Evolutionary conservation across 2,797 vertebrate species (phyloP).

Genomic region (Pelobates cultripes): DNA sequence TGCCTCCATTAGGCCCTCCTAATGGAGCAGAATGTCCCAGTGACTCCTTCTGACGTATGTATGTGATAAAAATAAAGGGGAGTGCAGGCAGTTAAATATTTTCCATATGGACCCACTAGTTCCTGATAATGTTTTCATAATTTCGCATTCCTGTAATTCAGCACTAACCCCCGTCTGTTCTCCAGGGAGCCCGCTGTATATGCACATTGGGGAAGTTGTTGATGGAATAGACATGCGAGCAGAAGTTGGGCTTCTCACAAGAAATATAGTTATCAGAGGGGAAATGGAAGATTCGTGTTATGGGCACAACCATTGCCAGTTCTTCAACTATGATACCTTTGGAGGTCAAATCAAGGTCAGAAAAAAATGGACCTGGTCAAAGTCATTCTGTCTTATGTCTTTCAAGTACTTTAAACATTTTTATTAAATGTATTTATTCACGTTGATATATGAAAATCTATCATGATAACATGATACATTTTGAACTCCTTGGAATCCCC

Average conservation of each 20-base stretch:
- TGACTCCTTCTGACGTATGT: background rate
- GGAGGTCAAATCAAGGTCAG: conserved; percentile 67
- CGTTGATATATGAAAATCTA: too few species aligned
- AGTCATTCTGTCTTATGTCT: background rate
- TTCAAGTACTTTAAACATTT: background rate
- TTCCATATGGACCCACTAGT: background rate
- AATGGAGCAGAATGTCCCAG: too few species aligned
- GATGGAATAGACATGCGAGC: conserved; percentile 62
- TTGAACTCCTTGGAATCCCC: background rate
- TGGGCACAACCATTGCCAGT: conserved; percentile 58
- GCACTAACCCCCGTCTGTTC: conserved; percentile 41
- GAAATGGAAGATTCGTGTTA: conserved; percentile 64
- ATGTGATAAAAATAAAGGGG: background rate
- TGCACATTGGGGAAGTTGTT: conserved; percentile 60
- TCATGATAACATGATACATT: too few species aligned
- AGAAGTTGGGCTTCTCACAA: conserved; percentile 60
- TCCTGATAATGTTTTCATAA: background rate
- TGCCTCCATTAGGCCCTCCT: too few species aligned
- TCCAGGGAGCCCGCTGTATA: conserved; percentile 64
- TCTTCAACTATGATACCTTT: conserved; percentile 63
- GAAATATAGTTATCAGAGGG: conserved; percentile 65
- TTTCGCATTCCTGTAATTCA: background rate
- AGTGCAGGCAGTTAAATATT: background rate
- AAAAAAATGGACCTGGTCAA: conserved; percentile 10
- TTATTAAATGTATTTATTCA: background rate